Evolutionary conservation across 2,797 vertebrate species (phyloP), one percentile per base, ranked within the genome.

Genomic region (Esox lucius): DNA sequence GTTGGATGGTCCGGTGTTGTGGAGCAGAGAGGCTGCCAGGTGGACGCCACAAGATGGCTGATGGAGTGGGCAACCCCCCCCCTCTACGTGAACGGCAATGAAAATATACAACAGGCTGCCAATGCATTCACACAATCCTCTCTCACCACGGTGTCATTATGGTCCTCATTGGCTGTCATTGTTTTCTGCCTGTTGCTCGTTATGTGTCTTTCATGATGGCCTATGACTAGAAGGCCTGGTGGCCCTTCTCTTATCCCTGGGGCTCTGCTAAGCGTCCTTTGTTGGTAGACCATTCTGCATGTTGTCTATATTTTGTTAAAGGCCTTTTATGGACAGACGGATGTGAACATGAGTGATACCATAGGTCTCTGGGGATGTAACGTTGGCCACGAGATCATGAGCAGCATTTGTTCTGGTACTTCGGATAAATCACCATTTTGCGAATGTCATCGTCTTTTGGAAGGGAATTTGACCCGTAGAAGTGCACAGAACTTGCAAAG

Each of bases 1-100:
- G 82, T 89, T 80, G 78, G 83, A 79, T n/a, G 78, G 77, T 74
- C 69, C 0, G 51, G 68, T 3, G 71, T 71, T 81, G 80, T 65
- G 56, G 76, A 39, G 59, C 13, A 3, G 68, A 72, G 73, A 73
- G 82, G 56, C 73, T 24, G 59, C 78, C 84, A 86, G 88, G 85
- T 87, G 87, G 78, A 49, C 72, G 0, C 11, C 71, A 33, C 61
- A 19, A 74, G 75, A 46, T 75, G 80, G 39, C 78, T 19, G 59
- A 31, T 16, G 35, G 33, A 69, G 39, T 51, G 42, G 51, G n/a
- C 74, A 66, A n/a, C n/a, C n/a, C n/a, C 19, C 2, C 46, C 68
- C 12, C 33, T 22, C 48, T 28, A 42, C 28, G 5, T 31, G 64
- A 26, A 65, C 53, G 56, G 48, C 70, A 28, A 56, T 61, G 3